Conservation (phyloP, 2,113 vertebrate species). For the Campylomormyrus tamandua region DNA sequence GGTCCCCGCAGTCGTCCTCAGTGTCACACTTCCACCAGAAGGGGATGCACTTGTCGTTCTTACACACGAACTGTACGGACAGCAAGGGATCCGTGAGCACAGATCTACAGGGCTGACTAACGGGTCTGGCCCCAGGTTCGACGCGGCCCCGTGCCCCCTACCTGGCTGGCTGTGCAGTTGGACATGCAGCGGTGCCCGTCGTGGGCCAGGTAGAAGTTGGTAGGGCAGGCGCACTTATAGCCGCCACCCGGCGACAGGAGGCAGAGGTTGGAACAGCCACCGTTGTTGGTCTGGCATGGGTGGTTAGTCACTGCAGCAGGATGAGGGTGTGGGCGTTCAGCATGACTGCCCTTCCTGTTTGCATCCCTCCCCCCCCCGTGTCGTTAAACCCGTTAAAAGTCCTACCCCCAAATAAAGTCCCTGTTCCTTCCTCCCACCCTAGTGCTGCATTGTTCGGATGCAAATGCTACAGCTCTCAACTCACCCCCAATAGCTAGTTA, state of each 20-base stretch:
- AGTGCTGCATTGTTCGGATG: not conserved
- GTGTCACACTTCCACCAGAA: constrained; percentile 99
- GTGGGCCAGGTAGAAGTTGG: constrained; percentile 88
- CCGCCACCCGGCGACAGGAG: constrained; percentile 80
- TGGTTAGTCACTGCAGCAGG: constrained; percentile 73
- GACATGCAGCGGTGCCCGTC: constrained; percentile 88
- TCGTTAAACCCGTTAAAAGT: not conserved
- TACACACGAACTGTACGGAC: constrained; percentile 83
- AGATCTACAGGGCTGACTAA: not conserved
- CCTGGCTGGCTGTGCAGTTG: constrained; percentile 97
- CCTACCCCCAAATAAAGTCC: not conserved
- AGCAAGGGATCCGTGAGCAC: not conserved
- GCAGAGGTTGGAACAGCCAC: constrained; percentile 91
- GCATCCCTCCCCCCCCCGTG: not conserved
- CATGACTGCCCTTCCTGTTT: not conserved
- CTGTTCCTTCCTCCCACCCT: not conserved
- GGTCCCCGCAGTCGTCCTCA: constrained; percentile 91
- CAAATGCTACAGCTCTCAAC: not conserved
- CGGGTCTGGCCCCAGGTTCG: not conserved
- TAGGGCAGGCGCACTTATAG: constrained; percentile 90
- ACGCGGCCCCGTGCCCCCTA: constrained; percentile 32
- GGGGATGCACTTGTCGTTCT: constrained; percentile 98
- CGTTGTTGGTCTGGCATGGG: constrained; percentile 83
- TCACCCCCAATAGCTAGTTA: not conserved
- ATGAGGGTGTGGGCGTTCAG: not conserved